A percentile compares a stretch with the other conserved stretches of the same genome.
Evolutionary conservation across 2,797 vertebrate species (phyloP).

Genomic region (Acanthurus lineatus): DNA sequence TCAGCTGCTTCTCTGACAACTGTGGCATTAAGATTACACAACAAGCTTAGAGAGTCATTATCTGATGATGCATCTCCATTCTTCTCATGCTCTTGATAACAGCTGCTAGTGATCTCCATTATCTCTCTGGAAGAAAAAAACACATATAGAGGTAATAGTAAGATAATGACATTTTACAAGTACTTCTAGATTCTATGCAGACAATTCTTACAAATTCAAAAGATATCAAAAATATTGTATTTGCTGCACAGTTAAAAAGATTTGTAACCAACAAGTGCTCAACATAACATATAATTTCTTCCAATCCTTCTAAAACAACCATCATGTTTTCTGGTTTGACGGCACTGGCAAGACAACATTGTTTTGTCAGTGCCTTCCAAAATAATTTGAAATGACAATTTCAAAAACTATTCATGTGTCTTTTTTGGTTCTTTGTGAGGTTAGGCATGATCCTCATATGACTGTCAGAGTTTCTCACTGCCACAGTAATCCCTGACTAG

Average conservation of each 20-base stretch:
- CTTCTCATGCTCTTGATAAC: background rate
- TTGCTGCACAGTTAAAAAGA: background rate
- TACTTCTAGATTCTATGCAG: background rate
- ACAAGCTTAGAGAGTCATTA: constrained; percentile 57
- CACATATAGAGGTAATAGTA: background rate
- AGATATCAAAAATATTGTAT: background rate
- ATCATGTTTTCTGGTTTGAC: background rate
- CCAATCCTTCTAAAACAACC: background rate
- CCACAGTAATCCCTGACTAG: too few relatives aligned
- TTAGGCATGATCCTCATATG: too few relatives aligned
- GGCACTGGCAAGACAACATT: background rate
- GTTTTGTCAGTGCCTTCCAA: background rate
- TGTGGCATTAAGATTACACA: constrained; percentile 15
- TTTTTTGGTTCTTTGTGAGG: too few relatives aligned
- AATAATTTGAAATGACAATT: background rate
- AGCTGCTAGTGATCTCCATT: constrained; percentile 18
- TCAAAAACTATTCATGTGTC: background rate
- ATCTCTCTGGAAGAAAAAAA: constrained; percentile 4
- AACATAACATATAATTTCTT: background rate
- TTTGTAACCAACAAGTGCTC: background rate
- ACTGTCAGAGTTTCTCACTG: too few relatives aligned
- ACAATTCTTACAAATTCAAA: background rate
- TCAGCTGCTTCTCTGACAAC: background rate
- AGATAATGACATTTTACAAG: background rate
- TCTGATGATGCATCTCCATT: constrained; percentile 18